Percentiles rank a stretch among this genome's conserved stretches.
Conservation (phyloP, 1,140 invertebrate genomes). For the Nasonia longicornis region DNA sequence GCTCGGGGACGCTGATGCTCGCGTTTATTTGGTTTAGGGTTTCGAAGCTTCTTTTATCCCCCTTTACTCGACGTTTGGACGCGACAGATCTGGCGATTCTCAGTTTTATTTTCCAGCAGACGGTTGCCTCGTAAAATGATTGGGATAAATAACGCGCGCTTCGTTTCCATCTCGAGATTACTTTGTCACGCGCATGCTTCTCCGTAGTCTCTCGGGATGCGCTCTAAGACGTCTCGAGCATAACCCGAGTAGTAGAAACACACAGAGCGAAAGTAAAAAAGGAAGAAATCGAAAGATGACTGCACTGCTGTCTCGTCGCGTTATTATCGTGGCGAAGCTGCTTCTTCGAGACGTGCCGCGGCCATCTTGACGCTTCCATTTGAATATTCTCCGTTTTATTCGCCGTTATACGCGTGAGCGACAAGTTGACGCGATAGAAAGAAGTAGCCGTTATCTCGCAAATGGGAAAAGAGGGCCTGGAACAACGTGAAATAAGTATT, state of each 20-base stretch:
- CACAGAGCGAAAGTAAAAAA: neutral
- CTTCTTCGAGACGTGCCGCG: neutral
- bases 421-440: conserved; percentile 6
- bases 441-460: conserved; percentile 9
- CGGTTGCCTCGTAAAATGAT: too few species aligned
- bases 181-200: too few species aligned
- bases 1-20: neutral
- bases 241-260: too few species aligned
- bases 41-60: neutral
- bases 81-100: too few species aligned
- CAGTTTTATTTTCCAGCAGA: too few species aligned
- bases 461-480: neutral
- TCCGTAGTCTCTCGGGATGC: too few species aligned
- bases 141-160: too few species aligned
- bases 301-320: neutral
- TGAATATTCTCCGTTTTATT: neutral
- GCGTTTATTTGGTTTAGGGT: neutral
- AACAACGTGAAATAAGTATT: neutral
- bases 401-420: neutral
- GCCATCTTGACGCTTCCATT: neutral
- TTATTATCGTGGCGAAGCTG: neutral
- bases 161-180: too few species aligned
- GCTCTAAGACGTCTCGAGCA: too few species aligned
- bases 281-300: neutral
- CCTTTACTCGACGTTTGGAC: neutral